Evolutionary conservation across 2,888 invertebrate genomes (phyloP).

Genomic region (Hydropsyche betteni): DNA sequence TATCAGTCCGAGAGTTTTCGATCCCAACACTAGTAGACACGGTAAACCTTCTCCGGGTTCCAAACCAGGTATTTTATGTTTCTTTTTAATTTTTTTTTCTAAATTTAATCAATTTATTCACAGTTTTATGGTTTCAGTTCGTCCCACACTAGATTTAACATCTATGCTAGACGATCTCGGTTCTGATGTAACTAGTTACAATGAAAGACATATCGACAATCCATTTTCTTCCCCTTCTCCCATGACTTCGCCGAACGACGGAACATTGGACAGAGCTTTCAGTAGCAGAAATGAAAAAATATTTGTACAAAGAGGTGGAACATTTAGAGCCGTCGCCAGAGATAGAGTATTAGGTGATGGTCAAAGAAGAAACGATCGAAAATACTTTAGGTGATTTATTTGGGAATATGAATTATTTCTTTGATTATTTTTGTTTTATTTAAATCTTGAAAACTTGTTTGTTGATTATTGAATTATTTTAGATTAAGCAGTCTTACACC

Average conservation of each 20-base stretch:
- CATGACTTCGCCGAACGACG: conserved; percentile 64
- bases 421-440: conserved; percentile 1
- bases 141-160: conserved; percentile 61
- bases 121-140: conserved; percentile 53
- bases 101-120: neutral
- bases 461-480: conserved; percentile 32
- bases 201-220: conserved; percentile 65
- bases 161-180: conserved; percentile 63
- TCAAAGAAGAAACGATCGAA: conserved; percentile 61
- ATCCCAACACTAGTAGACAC: conserved; percentile 57
- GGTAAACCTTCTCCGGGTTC: conserved; percentile 55
- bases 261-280: conserved; percentile 59
- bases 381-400: conserved; percentile 60
- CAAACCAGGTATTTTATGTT: conserved; percentile 57
- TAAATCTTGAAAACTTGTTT: neutral
- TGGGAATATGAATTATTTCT: conserved; percentile 38
- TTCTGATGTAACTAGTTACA: conserved; percentile 58
- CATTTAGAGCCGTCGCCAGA: conserved; percentile 62
- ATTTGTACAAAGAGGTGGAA: conserved; percentile 65
- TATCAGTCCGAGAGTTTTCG: conserved; percentile 64
- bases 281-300: conserved; percentile 62
- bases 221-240: conserved; percentile 66
- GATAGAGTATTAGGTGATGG: conserved; percentile 61
- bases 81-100: neutral
- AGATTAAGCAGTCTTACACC: conserved; percentile 64